Conservation (phyloP, 2,113 vertebrate species). For the Spizaetus ornatus region DNA sequence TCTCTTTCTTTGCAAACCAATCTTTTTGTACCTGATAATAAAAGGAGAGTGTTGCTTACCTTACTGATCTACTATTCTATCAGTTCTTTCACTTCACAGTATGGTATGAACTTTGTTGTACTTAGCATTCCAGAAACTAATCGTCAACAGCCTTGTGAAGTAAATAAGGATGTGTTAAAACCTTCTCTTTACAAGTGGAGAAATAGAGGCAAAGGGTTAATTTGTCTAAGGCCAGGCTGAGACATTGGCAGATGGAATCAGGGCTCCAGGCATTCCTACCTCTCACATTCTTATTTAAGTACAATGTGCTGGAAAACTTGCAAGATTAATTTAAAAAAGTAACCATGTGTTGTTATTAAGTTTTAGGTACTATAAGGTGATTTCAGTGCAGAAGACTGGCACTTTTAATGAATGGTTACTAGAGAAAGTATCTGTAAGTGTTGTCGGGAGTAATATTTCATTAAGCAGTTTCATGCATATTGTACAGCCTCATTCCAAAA, state of each 20-base stretch:
- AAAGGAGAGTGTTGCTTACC: not conserved
- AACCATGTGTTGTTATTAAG: not conserved
- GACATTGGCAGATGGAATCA: not conserved
- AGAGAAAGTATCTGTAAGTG: not conserved
- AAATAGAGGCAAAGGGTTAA: not conserved
- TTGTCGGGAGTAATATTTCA: not conserved
- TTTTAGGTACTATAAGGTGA: not conserved
- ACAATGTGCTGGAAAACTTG: not conserved
- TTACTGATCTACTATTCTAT: not conserved
- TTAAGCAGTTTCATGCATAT: not conserved
- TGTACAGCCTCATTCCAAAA: not conserved
- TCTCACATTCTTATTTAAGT: not conserved
- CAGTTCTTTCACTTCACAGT: not conserved
- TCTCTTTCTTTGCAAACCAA: not conserved
- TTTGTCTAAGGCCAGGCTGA: not conserved
- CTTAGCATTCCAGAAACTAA: not conserved
- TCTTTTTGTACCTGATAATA: not conserved
- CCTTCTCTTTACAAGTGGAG: not conserved
- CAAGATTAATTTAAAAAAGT: not conserved
- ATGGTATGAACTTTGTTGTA: not conserved
- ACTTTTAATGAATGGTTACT: not conserved
- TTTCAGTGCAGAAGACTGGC: not conserved
- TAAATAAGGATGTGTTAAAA: constrained; percentile 35
- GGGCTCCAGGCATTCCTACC: not conserved
- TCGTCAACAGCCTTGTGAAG: not conserved